Percentiles rank a stretch among this genome's conserved stretches.
phyloP scores from a whole-genome alignment of 1,140 invertebrate species.

The Drosophila lini region DNA sequence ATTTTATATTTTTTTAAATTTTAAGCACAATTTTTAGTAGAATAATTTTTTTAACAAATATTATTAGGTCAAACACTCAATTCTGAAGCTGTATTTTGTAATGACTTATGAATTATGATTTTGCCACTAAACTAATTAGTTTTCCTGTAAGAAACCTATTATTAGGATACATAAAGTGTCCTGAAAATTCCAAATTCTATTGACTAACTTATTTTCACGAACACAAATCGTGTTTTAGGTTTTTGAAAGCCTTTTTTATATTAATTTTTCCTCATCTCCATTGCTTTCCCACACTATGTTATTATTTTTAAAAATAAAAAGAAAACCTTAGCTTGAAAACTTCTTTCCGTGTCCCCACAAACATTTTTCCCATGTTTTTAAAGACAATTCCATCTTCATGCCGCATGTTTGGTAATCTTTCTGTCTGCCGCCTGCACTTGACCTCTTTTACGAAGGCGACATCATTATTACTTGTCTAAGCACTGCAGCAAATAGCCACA shows the following conservation, averaged over 20 bases:
- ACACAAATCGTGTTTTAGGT: background rate
- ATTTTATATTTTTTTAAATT: too few species aligned
- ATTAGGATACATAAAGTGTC: background rate
- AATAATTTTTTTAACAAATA: background rate
- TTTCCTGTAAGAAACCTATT: background rate
- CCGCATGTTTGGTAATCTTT: conserved; percentile 49
- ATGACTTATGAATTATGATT: background rate
- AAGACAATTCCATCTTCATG: conserved; percentile 14
- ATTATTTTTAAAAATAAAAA: background rate
- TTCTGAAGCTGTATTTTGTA: background rate
- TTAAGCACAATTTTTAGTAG: background rate
- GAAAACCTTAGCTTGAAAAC: background rate
- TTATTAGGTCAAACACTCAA: background rate
- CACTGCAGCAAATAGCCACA: conserved; percentile 33
- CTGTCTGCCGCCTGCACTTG: conserved; percentile 60
- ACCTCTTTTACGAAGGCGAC: conserved; percentile 51
- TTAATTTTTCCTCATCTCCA: background rate
- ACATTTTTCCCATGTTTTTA: background rate
- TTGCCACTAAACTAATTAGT: background rate
- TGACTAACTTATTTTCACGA: background rate
- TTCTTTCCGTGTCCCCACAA: background rate
- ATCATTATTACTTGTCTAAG: conserved; percentile 26
- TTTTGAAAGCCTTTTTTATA: background rate
- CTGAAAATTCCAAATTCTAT: background rate
- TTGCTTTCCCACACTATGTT: background rate